phyloP scores from a whole-genome alignment of 2,888 invertebrate species.

The Lasioglossum villosulum region DNA sequence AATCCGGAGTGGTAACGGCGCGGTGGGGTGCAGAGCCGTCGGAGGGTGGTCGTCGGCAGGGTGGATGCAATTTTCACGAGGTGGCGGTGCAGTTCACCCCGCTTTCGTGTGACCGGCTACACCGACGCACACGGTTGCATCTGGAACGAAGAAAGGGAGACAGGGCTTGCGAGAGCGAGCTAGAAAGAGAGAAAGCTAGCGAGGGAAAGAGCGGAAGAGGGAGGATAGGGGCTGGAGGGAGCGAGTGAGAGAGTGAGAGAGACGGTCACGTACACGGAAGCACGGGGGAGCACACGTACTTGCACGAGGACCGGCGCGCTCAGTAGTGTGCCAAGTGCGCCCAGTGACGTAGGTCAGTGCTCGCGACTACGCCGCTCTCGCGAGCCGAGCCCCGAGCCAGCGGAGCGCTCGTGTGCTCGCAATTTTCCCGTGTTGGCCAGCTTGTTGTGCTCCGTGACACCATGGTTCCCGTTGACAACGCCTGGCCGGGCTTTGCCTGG shows the following conservation, averaged over 20 bases:
- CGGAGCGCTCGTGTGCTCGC: not conserved
- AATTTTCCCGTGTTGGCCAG: not conserved
- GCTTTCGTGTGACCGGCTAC: conserved; percentile 66
- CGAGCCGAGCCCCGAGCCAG: conserved; percentile 41
- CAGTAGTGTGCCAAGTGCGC: conserved; percentile 68
- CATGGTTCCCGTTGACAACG: conserved; percentile 37
- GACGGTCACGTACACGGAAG: conserved; percentile 53
- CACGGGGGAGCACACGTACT: conserved; percentile 50
- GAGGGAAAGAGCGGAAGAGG: not conserved
- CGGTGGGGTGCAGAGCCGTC: not conserved
- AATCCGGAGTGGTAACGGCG: conserved; percentile 15
- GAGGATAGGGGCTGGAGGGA: not conserved
- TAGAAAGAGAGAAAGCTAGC: not conserved
- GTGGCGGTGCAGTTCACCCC: conserved; percentile 78
- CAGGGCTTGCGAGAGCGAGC: conserved; percentile 2
- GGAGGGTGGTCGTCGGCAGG: conserved; percentile 49
- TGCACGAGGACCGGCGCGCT: conserved; percentile 52
- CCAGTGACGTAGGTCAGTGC: conserved; percentile 78
- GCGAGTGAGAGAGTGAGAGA: conserved; percentile 14
- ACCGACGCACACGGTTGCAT: conserved; percentile 54
- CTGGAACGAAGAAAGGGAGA: conserved; percentile 25
- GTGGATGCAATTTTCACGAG: conserved; percentile 78
- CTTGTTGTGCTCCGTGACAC: conserved; percentile 14
- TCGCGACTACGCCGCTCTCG: conserved; percentile 67
- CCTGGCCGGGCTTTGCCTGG: not conserved